Conservation (phyloP, 2,113 vertebrate species). For the Elaphurus davidianus region DNA sequence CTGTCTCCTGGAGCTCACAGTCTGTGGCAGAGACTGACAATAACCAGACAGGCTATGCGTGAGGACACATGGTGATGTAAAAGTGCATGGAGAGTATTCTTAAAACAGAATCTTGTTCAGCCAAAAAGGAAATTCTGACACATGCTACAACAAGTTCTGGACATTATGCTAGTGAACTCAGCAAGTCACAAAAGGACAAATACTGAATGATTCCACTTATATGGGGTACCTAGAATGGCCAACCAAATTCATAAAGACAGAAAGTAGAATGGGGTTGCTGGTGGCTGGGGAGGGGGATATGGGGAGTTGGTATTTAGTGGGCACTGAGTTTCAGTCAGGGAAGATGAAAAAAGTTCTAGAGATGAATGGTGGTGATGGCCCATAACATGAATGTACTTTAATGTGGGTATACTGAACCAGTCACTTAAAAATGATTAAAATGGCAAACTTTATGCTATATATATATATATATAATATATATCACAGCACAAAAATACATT, state of each 20-base stretch:
- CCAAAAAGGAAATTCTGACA: neutral
- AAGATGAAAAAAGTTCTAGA: neutral
- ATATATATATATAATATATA: neutral
- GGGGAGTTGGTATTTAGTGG: neutral
- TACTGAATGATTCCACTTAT: neutral
- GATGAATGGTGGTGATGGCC: no score
- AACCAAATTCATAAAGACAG: neutral
- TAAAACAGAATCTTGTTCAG: neutral
- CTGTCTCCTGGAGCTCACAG: neutral
- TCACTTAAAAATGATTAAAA: neutral
- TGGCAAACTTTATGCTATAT: neutral
- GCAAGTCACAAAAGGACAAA: neutral
- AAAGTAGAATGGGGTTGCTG: no score
- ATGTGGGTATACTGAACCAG: neutral
- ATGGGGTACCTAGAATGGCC: no score
- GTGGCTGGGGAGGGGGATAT: neutral
- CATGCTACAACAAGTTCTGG: neutral
- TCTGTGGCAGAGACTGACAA: neutral
- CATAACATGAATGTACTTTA: neutral
- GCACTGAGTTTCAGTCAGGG: neutral
- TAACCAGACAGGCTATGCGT: fast-evolving
- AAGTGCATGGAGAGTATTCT: neutral
- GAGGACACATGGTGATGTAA: neutral
- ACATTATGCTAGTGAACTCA: neutral
- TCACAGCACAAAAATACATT: neutral